These are phyloP conservation scores for Salvelinus fontinalis DNA, from an alignment of 2,113 vertebrate genomes.

Conservation along the genomic window DNA sequence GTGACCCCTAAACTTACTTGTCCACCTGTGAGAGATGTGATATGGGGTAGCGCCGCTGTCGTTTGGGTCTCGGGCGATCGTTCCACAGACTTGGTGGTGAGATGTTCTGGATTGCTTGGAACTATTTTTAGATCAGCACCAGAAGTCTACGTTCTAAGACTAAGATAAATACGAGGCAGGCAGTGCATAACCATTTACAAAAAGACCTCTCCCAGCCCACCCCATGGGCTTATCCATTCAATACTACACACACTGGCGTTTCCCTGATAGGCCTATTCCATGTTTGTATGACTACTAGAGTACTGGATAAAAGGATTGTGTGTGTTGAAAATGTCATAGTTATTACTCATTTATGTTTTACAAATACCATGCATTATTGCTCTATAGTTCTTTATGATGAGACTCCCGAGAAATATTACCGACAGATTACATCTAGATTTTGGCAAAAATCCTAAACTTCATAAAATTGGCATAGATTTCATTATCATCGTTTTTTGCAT, in stretches of 20 bases:
- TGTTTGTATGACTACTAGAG: constrained; percentile 43
- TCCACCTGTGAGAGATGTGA: too few relatives aligned
- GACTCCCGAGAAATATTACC: constrained; percentile 77
- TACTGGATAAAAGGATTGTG: constrained; percentile 72
- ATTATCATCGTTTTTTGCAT: constrained; percentile 73
- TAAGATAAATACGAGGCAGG: constrained; percentile 82
- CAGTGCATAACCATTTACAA: constrained; percentile 82
- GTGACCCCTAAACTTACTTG: too few relatives aligned
- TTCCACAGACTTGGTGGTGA: too few relatives aligned
- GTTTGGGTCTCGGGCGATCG: too few relatives aligned
- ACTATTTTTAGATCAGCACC: constrained; percentile 60
- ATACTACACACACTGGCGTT: too few relatives aligned
- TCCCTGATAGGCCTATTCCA: not conserved
- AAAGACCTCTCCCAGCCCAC: constrained; percentile 58
- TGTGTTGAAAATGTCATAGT: constrained; percentile 68
- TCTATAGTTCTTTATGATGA: constrained; percentile 66
- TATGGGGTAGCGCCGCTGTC: too few relatives aligned
- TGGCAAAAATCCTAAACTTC: constrained; percentile 77
- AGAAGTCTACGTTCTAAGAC: constrained; percentile 74
- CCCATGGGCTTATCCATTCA: constrained; percentile 3
- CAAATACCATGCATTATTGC: constrained; percentile 88
- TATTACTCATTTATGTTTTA: constrained; percentile 64
- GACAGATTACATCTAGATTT: constrained; percentile 73
- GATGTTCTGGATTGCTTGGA: too few relatives aligned
- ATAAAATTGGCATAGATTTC: constrained; percentile 85